These are phyloP conservation scores for Eptesicus fuscus DNA, from an alignment of 2,113 vertebrate species.

Conservation along the genomic window DNA sequence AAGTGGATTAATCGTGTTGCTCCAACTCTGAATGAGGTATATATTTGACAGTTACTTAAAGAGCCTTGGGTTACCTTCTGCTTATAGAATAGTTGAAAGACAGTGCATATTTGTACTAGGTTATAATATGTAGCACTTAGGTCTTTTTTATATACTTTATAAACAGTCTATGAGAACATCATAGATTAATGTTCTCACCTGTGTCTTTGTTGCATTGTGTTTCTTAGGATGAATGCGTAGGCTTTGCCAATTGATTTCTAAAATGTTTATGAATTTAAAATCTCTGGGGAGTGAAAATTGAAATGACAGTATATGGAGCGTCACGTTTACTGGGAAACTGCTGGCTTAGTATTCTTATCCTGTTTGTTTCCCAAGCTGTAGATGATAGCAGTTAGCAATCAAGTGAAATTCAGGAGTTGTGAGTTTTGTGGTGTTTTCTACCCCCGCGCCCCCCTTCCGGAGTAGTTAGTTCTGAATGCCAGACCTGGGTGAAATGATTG, in stretches of 20 bases:
- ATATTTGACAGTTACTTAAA: conserved; percentile 15
- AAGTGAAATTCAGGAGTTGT: conserved; percentile 46
- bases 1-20: neutral
- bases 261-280: conserved; percentile 17
- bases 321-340: neutral
- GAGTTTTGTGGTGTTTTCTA: neutral
- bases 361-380: neutral
- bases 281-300: conserved; percentile 12
- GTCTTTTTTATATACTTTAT: neutral
- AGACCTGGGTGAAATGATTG: conserved; percentile 48
- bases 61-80: neutral
- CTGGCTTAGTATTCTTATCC: conserved; percentile 22
- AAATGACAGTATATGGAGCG: conserved; percentile 30
- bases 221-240: neutral
- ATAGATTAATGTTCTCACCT: neutral
- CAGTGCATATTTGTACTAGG: neutral
- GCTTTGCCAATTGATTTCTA: neutral
- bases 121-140: neutral
- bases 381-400: conserved; percentile 60
- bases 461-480: neutral
- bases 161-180: neutral
- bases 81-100: neutral
- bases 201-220: conserved; percentile 21
- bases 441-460: neutral
- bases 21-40: neutral